Evolutionary conservation across 2,888 invertebrate genomes (phyloP), one percentile per base, ranked within the genome.

Genomic region (Mythimna albipuncta): DNA sequence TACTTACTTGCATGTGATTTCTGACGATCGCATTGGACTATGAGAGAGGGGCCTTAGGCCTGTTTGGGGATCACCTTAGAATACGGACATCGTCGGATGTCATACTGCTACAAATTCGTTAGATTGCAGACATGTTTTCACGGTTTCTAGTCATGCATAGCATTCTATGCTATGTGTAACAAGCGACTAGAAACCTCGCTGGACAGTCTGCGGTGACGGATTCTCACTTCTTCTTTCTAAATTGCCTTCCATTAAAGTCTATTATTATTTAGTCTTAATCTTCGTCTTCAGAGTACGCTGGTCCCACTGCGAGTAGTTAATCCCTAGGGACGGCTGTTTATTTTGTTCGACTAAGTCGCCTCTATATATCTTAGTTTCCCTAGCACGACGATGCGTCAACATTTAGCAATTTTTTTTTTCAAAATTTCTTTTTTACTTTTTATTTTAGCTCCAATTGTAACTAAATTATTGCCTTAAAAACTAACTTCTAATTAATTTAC

Each of bases 341-440:
- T 69, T 74, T 72, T n/a, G 10, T 72, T 72, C 26, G 11, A n/a
- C n/a, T 47, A 26, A 44, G 50, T 69, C 58, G 21, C 16, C 52
- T 44, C 44, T 59, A 2, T 2, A 2, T 26, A 32, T 21, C 2
- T 10, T 26, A 38, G 26, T 68, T 11, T 13, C 11, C 13, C 19
- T 16, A 41, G 21, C 21, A 38, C 19, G 54, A 21, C 32, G 38
- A 19, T 54, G 47, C 7, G 38, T 72, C 32, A 50, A 7, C 3
- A 13, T 74, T 79, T 7, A 11, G 55, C 10, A 6, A 9, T 38
- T 54, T 2, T 32, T 38, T 71, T 13, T n/a, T 19, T 6, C 41
- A 50, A 54, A 79, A n/a, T 50, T 50, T 9, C 9, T 2, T 0
- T 21, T 54, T 54, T 50, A 0, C 6, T 50, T 2, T 16, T 50